Evolutionary conservation across 2,888 invertebrate genomes (phyloP), one percentile per base, ranked within the genome.

Genomic region (Lottia scabra): DNA sequence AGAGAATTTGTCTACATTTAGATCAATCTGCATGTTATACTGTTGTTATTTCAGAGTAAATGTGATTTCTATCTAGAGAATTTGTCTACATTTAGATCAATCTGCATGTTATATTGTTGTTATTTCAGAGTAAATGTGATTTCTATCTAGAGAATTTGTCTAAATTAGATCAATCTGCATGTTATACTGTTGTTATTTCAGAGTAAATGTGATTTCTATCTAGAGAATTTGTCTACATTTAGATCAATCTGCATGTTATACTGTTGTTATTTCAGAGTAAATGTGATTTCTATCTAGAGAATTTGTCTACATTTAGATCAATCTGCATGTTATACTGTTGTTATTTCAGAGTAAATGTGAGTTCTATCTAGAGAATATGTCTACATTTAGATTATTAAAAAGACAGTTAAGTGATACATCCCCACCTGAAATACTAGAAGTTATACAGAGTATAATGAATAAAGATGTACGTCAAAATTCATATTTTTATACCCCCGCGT

Each of bases 401-500:
- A 74, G 72, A 30, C 83, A 81, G 56, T 72, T 86, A n/a, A 74
- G 76, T 30, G 81, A 83, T 16, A 78, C 82, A 1, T 83, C 83
- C 1, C 82, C 85, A 26, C 78, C 80, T 23, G 80, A 83, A 71
- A 78, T 83, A 8, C 75, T 87, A 23, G 81, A 84, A 56, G 75
- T 78, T n/a, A 85, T 87, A 63, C 87, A 87, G 72, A 80, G 75
- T 48, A 80, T 81, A 19, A 84, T 87, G 43, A 84, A 87, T 70
- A 83, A 83, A 79, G 81, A 85, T 79, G 86, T 85, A 76, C 78
- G 82, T 67, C 10, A 10, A 38, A 38, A 38, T 38, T 68, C n/a
- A n/a, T n/a, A n/a, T n/a, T n/a, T n/a, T n/a, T n/a, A n/a, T n/a
- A n/a, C n/a, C n/a, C n/a, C n/a, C n/a, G n/a, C n/a, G n/a, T n/a